phyloP scores from a whole-genome alignment of 1,140 invertebrate species.

The Nautilus pompilius region DNA sequence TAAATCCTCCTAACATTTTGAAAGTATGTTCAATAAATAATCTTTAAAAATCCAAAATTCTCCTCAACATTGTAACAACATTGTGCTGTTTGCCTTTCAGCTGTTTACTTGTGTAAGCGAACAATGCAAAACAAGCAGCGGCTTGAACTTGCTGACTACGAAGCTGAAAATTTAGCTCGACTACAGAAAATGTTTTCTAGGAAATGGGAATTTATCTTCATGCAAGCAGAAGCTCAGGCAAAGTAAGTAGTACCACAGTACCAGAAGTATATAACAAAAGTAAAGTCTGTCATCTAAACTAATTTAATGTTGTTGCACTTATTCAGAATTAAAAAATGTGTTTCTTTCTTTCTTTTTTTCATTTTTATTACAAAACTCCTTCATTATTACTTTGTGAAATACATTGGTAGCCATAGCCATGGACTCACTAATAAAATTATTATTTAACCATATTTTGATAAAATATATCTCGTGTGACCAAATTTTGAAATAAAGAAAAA shows the following conservation, averaged over 20 bases:
- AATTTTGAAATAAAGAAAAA: too few species aligned
- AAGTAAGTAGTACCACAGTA: slow-evolving; percentile 60
- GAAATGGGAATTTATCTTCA: slow-evolving; percentile 99
- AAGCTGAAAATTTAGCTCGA: slow-evolving; percentile 94
- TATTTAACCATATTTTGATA: too few species aligned
- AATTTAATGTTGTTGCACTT: not conserved
- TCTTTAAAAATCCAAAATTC: too few species aligned
- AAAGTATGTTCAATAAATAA: too few species aligned
- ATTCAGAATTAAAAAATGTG: not conserved
- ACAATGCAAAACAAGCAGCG: slow-evolving; percentile 99
- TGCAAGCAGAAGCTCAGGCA: slow-evolving; percentile 78
- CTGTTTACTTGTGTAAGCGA: slow-evolving; percentile 98
- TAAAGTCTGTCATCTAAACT: not conserved
- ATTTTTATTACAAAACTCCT: not conserved
- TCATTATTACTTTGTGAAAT: not conserved
- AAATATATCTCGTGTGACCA: too few species aligned
- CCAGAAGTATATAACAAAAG: too few species aligned
- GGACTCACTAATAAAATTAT: too few species aligned
- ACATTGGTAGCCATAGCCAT: too few species aligned
- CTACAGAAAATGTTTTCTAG: slow-evolving; percentile 99
- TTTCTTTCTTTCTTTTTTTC: not conserved
- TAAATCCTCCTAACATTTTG: too few species aligned
- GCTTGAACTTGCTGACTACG: slow-evolving; percentile 95
- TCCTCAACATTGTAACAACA: too few species aligned
- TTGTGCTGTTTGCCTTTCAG: too few species aligned